phyloP scores from a whole-genome alignment of 2,888 invertebrate species.

The Anaspis maculata region DNA sequence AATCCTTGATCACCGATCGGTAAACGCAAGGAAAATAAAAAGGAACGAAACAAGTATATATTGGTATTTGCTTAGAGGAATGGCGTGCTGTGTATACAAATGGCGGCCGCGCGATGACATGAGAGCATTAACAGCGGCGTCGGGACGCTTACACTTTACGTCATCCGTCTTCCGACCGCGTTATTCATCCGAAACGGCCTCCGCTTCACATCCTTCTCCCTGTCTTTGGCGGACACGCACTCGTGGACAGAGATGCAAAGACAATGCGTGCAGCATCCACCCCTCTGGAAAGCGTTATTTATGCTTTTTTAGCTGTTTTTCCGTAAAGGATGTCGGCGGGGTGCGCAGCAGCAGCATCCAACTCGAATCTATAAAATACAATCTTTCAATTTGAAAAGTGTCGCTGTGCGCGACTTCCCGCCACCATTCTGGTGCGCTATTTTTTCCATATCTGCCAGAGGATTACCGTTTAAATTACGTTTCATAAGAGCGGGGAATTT shows the following conservation, averaged over 20 bases:
- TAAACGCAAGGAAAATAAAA: constrained; percentile 12
- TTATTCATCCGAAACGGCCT: constrained; percentile 20
- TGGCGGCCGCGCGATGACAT: constrained; percentile 23
- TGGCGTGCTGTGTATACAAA: constrained; percentile 24
- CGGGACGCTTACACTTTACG: constrained; percentile 22
- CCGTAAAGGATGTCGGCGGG: constrained; percentile 6
- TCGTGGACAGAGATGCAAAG: constrained; percentile 4
- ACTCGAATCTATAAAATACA: constrained; percentile 18
- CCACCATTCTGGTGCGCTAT: constrained; percentile 12
- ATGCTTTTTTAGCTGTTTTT: constrained; percentile 10
- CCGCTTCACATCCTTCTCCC: constrained; percentile 7
- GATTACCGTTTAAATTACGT: too few relatives aligned
- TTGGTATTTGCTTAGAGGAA: constrained; percentile 22
- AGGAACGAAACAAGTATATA: constrained; percentile 21
- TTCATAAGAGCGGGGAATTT: too few relatives aligned
- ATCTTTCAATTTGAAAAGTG: constrained; percentile 21
- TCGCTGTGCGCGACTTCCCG: constrained; percentile 16
- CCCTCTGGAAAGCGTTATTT: constrained; percentile 10
- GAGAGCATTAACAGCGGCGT: constrained; percentile 27
- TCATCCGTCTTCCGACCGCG: constrained; percentile 23
- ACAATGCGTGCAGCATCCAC: constrained; percentile 6
- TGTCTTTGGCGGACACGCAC: constrained; percentile 4
- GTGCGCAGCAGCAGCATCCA: constrained; percentile 12
- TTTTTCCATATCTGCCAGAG: constrained; percentile 7
- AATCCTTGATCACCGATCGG: constrained; percentile 14